Evolutionary conservation across 2,113 vertebrate genomes (phyloP), one percentile per base, ranked within the genome.

Genomic region (Bufo gargarizans): DNA sequence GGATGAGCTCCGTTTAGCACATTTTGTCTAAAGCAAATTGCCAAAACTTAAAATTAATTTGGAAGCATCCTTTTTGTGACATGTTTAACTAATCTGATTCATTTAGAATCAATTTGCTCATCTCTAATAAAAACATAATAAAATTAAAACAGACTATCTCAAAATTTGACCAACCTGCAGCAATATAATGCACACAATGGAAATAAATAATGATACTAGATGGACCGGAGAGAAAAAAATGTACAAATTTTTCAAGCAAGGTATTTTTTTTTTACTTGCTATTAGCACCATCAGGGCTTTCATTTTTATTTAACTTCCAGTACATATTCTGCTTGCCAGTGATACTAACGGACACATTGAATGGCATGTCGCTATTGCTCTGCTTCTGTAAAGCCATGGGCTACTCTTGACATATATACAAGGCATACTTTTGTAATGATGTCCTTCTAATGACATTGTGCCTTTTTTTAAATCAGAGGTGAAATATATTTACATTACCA

Each of bases 381-480:
- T 69, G 49, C 16, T 71, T 55, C 63, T 84, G 49, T 55, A 69
- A 85, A 85, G 50, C 84, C 71, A 85, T 72, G 20, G 84, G 84
- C 67, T 76, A 33, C 43, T 74, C 16, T 14, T 85, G 84, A 85
- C 84, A 76, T 85, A 76, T 59, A 69, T 59, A 76, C 33, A 76
- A 76, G 47, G 65, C 63, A 59, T 55, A 76, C 16, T 76, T 76
- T 85, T 85, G 6, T 56, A 59, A 59, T 59, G 50, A 74, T 76
- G 69, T 85, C 69, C 69, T 85, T 76, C 63, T 47, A 76, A 85
- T 85, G 84, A 85, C 67, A 74, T 76, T 85, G 71, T 53, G 63
- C n/a, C 63, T 84, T 69, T 83, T 10, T 77, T 47, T 71, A 55
- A n/a, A 69, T n/a, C 53, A 14, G 63, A 22, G 20, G 65, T 84